These are phyloP conservation scores for Nasonia giraulti DNA, from an alignment of 1,140 invertebrate species.

Conservation along the genomic window DNA sequence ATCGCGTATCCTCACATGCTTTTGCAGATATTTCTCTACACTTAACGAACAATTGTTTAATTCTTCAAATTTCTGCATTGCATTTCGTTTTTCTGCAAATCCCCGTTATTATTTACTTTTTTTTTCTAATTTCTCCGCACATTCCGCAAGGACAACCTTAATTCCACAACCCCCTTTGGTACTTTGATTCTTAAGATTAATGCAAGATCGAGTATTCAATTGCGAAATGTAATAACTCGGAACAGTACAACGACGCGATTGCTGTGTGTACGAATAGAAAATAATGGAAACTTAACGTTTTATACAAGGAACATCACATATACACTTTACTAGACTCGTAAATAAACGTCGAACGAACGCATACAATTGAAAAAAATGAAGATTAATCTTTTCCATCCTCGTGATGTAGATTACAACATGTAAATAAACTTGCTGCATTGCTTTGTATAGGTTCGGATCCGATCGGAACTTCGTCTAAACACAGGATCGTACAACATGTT, in stretches of 20 bases:
- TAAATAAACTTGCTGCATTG: constrained; percentile 26
- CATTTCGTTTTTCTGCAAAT: constrained; percentile 22
- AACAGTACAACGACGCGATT: too few relatives aligned
- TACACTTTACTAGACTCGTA: neutral
- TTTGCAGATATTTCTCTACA: constrained; percentile 42
- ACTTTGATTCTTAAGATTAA: constrained; percentile 45
- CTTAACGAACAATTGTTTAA: constrained; percentile 35
- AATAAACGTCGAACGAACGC: neutral
- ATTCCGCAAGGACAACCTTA: neutral
- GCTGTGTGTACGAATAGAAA: neutral
- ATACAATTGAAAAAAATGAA: neutral
- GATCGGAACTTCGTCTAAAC: constrained; percentile 27
- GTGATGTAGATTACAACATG: neutral
- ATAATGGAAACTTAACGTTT: neutral
- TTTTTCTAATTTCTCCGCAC: neutral
- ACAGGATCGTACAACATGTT: neutral
- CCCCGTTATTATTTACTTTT: neutral
- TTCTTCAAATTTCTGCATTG: neutral
- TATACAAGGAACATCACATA: neutral
- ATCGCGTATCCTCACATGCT: constrained; percentile 20
- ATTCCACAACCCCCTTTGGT: constrained; percentile 22
- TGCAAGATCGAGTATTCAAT: constrained; percentile 32
- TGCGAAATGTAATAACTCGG: neutral
- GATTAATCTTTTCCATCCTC: neutral
- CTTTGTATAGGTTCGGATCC: constrained; percentile 25